A percentile compares a stretch with the other conserved stretches of the same genome.
Conservation (phyloP, 2,797 vertebrate species). For the Bryconaethiops microstoma region DNA sequence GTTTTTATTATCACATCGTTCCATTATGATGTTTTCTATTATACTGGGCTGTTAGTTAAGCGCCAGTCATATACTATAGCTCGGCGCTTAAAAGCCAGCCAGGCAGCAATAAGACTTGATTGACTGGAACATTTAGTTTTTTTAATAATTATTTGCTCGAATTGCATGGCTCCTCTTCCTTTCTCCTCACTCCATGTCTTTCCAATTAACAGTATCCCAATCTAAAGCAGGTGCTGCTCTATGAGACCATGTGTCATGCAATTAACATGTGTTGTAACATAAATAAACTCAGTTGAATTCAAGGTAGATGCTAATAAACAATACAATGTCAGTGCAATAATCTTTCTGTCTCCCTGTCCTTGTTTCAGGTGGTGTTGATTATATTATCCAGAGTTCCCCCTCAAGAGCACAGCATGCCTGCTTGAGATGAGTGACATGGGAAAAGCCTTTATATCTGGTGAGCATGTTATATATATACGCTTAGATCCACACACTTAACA, state of each 20-base stretch:
- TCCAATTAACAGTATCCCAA: background rate
- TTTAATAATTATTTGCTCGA: slow-evolving; percentile 13
- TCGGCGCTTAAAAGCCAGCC: slow-evolving; percentile 18
- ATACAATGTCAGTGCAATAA: slow-evolving; percentile 40
- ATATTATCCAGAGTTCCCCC: slow-evolving; percentile 41
- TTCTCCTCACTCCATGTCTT: background rate
- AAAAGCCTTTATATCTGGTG: slow-evolving; percentile 77
- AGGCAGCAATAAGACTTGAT: slow-evolving; percentile 4
- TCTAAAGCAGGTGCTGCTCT: slow-evolving; percentile 16
- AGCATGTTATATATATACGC: slow-evolving; percentile 53
- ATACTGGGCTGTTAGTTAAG: slow-evolving; percentile 32
- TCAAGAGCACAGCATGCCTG: slow-evolving; percentile 60
- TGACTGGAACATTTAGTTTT: slow-evolving; percentile 1
- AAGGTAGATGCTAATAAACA: background rate
- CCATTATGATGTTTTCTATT: slow-evolving; percentile 42
- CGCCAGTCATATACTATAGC: slow-evolving; percentile 10
- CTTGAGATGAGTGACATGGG: slow-evolving; percentile 74
- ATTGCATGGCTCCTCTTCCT: background rate
- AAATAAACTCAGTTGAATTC: background rate
- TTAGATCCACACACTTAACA: background rate
- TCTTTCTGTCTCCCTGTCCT: slow-evolving; percentile 41
- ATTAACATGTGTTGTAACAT: slow-evolving; percentile 14
- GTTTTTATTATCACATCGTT: slow-evolving; percentile 9
- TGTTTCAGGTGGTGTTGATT: slow-evolving; percentile 65
- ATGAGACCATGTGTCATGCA: slow-evolving; percentile 1